Conservation (phyloP, 2,113 vertebrate genomes). For the Echinops telfairi region DNA sequence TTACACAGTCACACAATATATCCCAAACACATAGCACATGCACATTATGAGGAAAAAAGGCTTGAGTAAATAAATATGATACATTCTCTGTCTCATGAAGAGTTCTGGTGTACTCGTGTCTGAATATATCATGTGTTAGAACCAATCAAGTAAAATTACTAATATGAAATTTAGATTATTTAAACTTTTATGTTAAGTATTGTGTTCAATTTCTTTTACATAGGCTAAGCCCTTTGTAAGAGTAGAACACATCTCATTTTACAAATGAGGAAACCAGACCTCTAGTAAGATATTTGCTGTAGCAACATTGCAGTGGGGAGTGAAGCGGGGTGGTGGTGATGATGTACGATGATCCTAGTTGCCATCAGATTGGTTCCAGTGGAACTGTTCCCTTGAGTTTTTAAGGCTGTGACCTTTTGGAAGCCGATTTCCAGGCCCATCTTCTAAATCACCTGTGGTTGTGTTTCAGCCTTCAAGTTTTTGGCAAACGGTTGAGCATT, state of each 20-base stretch:
- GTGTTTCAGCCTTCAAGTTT: not conserved
- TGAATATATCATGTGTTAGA: slow-evolving; percentile 14
- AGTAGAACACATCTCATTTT: slow-evolving; percentile 14
- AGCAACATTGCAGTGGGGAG: not conserved
- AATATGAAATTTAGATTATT: slow-evolving; percentile 32
- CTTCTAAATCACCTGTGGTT: not conserved
- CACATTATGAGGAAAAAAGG: not conserved
- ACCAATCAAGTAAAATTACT: slow-evolving; percentile 38
- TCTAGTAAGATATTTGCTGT: not conserved
- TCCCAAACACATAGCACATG: not conserved
- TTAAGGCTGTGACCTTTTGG: not conserved
- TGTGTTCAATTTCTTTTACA: slow-evolving; percentile 22
- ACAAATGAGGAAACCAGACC: not conserved
- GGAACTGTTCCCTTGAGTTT: not conserved
- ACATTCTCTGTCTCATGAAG: not conserved
- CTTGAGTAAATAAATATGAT: not conserved
- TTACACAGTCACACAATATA: slow-evolving; percentile 43
- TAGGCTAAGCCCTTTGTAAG: not conserved
- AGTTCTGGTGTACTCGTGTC: slow-evolving; percentile 27
- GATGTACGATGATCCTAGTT: not conserved
- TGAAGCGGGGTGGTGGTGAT: no score
- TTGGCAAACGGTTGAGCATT: not conserved
- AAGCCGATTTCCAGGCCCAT: not conserved
- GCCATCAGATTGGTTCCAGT: not conserved
- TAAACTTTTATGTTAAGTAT: not conserved